Base-by-base conservation (phyloP, 2,797 vertebrate species). In the Naso thynnoides region DNA sequence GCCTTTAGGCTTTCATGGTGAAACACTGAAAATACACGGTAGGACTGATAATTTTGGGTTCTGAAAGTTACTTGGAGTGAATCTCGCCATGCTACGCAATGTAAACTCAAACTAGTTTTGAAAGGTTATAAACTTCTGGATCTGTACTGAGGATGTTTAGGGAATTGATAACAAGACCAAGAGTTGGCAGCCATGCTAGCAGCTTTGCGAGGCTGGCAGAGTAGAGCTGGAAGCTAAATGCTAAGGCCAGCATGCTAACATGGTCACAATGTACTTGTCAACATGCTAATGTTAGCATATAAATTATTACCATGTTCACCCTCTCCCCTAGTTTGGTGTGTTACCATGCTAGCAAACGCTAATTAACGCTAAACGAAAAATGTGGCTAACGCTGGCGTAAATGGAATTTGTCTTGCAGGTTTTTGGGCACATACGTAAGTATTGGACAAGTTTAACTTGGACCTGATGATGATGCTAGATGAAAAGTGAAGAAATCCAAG, bases 1-100 rank as follows among this genome's bases (percentile, higher is more conserved):
- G 77, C 76, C 81, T 88, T 70, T 29, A 53, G 82, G 73, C 73
- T 67, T 57, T 55, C 42, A 56, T 47, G 52, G 76, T 74, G 38
- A 69, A 82, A 82, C 63, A 58, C 65, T 23, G 62, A 73, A 85
- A 82, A 79, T 68, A 73, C 61, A 64, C 61, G 47, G 26, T 10
- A 16, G 50, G 45, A 72, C 56, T 66, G 81, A 83, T 72, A 10
- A 73, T 69, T 82, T 41, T 61, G 66, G 60, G 59, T 56, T 47
- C 38, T 41, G 48, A 49, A 66, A 85, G 55, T 84, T 74, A 58
- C 78, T 85, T 59, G 50, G 60, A 45, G 38, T 55, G 62, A 49
- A 61, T 11, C 14, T 1, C 6, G 45, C 19, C 16, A 42, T 47
- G 48, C 29, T 41, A n/a, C 38, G 6, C 14, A 41, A 24, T 76